Base-by-base conservation (phyloP, 2,113 vertebrate genomes). In the Microtus oregoni region DNA sequence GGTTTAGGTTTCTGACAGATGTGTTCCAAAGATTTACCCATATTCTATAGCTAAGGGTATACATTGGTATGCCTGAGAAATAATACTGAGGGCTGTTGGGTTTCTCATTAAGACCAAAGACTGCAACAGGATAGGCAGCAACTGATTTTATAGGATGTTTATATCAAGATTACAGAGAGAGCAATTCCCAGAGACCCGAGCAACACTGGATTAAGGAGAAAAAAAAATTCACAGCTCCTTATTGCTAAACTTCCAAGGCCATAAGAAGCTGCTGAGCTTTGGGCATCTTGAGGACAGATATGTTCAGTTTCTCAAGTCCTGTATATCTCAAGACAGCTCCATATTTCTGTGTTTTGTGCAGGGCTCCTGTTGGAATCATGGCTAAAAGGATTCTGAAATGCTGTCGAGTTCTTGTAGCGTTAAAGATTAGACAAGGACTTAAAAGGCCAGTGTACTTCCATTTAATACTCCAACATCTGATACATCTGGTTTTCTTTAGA, bases 301-400 rank as follows among this genome's bases (percentile, higher is more conserved):
- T 55, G 22, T 14, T 73, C 19, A 12, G 81, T 88, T 91, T 65
- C 72, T 86, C 65, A 85, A 72, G 50, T 32, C 63, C 50, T 52
- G 6, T 90, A 24, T 58, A 20, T 89, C 58, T 92, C 32, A 70
- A 50, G 68, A 38, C 15, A 91, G n/a, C 6, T 52, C 17, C 30
- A 30, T 65, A 38, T 26, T 52, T 68, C 28, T 47, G n/a, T 86
- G 55, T 20, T 32, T 13, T 9, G 5, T 63, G n/a, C 14, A 79
- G 47, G 76, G 55, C 19, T 58, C 78, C 17, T 67, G 30, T 28
- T 90, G 58, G 75, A 92, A 92, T 95, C 78, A 55, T 52, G 72
- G 32, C 78, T 83, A 44, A 50, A 93, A 91, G 26, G 86, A 89
- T 89, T 93, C 72, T 15, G n/a, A 92, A 96, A 92, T 91, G 75